Conservation (phyloP, 1,140 invertebrate genomes). For the Bombus huntii region DNA sequence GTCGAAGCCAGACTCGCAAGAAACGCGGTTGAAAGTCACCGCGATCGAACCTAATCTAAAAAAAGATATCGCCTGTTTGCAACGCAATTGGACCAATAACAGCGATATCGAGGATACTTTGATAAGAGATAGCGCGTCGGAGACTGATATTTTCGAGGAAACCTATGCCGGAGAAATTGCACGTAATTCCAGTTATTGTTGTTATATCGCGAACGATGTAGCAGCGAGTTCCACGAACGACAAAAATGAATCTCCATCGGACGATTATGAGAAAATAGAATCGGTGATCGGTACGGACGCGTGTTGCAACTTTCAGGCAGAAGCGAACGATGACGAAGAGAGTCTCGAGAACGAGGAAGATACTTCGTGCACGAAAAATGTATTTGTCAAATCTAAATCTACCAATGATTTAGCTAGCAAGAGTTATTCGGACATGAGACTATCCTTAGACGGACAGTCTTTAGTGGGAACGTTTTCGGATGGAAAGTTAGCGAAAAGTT, state of each 20-base stretch:
- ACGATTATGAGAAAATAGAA: conserved; percentile 57
- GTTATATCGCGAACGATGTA: background rate
- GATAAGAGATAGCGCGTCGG: background rate
- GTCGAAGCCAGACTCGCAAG: background rate
- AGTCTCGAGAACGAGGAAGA: background rate
- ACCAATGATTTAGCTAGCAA: conserved; percentile 5
- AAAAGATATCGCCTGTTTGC: background rate
- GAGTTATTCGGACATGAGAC: background rate
- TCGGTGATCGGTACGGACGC: background rate
- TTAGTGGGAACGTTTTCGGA: background rate
- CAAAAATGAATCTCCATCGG: background rate
- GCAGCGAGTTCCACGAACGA: background rate
- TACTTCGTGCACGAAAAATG: background rate
- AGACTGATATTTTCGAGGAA: background rate
- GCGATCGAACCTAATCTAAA: background rate
- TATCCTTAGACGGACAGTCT: background rate
- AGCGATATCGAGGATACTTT: background rate
- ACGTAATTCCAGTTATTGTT: background rate
- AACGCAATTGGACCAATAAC: background rate
- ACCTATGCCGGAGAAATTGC: background rate
- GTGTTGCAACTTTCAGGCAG: background rate
- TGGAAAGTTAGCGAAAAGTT: background rate
- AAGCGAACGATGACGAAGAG: background rate
- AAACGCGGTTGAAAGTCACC: background rate
- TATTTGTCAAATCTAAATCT: conserved; percentile 15